These are phyloP conservation scores for Patella vulgata DNA, from an alignment of 1,140 invertebrate genomes.

Conservation along the genomic window DNA sequence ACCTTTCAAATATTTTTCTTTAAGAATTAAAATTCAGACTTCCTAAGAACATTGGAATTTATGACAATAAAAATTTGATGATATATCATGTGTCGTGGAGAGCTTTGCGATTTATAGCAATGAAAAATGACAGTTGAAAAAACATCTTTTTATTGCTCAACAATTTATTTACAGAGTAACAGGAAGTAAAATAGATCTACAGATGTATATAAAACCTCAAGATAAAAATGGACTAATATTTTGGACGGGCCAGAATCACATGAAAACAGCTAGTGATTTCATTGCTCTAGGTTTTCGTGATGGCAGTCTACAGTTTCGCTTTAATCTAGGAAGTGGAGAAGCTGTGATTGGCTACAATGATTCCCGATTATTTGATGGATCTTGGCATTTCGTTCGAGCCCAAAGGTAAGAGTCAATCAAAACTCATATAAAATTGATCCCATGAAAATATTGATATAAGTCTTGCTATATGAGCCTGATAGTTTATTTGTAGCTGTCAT, in stretches of 20 bases:
- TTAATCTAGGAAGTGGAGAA: conserved; percentile 79
- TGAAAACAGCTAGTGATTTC: conserved; percentile 74
- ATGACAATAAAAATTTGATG: too few species aligned
- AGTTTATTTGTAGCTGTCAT: too few species aligned
- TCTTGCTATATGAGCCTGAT: too few species aligned
- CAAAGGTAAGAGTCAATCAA: conserved; percentile 75
- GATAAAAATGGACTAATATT: conserved; percentile 82
- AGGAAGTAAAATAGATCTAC: conserved; percentile 82
- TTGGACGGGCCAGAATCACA: conserved; percentile 83
- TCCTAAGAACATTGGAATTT: too few species aligned
- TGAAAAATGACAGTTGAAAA: neutral
- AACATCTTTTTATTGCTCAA: neutral
- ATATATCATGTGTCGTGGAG: too few species aligned
- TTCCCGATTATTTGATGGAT: conserved; percentile 88
- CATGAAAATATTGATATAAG: neutral
- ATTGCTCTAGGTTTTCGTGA: conserved; percentile 84
- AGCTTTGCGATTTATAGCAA: too few species aligned
- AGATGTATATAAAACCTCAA: conserved; percentile 79
- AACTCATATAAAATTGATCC: neutral
- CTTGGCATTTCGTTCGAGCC: conserved; percentile 89
- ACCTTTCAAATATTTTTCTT: too few species aligned
- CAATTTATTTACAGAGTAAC: conserved; percentile 73
- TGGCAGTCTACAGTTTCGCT: conserved; percentile 75
- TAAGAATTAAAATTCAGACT: too few species aligned
- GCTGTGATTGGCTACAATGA: conserved; percentile 80